Evolutionary conservation across 2,888 invertebrate species (phyloP).

Genomic region (Pristionchus fissidentatus): DNA sequence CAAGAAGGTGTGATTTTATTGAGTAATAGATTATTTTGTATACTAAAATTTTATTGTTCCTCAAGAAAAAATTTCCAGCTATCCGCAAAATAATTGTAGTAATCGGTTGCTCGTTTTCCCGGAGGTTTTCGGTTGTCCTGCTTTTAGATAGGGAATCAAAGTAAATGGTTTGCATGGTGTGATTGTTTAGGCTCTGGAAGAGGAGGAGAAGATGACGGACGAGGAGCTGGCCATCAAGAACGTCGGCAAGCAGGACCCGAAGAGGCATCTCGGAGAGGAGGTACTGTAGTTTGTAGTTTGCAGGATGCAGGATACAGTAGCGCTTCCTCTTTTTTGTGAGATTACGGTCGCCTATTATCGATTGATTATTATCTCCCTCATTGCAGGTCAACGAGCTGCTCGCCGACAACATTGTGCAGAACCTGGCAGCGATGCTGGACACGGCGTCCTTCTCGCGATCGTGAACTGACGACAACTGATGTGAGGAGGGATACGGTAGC

Average conservation of each 20-base stretch:
- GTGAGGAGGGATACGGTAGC: not conserved
- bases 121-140: no score
- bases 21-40: no score
- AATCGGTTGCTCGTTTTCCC: no score
- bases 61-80: no score
- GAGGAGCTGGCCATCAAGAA: constrained; percentile 99
- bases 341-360: no score
- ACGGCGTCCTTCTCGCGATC: constrained; percentile 70
- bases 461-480: constrained; percentile 52
- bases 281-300: constrained; percentile 44
- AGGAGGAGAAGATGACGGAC: constrained; percentile 99
- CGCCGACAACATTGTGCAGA: constrained; percentile 74
- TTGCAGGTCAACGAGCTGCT: constrained; percentile 67
- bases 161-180: no score
- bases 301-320: not conserved
- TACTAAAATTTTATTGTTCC: no score
- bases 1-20: constrained; percentile 85
- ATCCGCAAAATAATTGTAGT: no score
- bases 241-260: constrained; percentile 95
- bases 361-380: no score
- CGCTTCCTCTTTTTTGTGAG: no score
- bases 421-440: constrained; percentile 72
- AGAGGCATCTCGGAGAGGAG: constrained; percentile 98
- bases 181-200: constrained; percentile 87
- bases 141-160: no score